Evolutionary conservation across 2,797 vertebrate species (phyloP).

Genomic region (Eurystomus glaucurus): DNA sequence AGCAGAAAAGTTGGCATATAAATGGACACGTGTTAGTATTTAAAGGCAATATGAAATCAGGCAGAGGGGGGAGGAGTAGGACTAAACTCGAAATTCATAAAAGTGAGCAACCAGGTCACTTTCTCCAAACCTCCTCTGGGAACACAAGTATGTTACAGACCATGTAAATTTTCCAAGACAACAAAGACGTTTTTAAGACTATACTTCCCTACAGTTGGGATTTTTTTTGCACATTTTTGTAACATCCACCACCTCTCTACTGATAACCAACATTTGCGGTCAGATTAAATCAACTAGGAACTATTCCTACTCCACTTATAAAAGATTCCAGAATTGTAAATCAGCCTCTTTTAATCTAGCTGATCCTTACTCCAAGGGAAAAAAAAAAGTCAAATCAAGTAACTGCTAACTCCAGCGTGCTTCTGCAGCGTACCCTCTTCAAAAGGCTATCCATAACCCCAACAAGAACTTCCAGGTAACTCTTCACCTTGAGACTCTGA

Average conservation of each 20-base stretch:
- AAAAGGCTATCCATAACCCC: not conserved
- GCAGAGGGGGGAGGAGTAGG: not conserved
- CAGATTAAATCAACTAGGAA: constrained; percentile 49
- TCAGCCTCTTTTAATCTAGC: not conserved
- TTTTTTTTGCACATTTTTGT: not conserved
- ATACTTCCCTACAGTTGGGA: not conserved
- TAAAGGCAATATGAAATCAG: not conserved
- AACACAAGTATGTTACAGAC: not conserved
- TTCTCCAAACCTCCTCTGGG: constrained; percentile 15
- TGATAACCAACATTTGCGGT: constrained; percentile 20
- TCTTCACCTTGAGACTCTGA: not conserved
- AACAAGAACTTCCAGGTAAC: not conserved
- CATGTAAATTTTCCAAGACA: not conserved
- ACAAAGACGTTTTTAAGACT: not conserved
- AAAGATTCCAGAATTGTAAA: constrained; percentile 33
- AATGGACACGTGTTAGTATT: not conserved
- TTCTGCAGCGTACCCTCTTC: not conserved
- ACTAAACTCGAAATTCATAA: not conserved
- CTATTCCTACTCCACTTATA: not conserved
- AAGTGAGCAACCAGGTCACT: not conserved
- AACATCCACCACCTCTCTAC: constrained; percentile 1
- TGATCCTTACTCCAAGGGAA: constrained; percentile 4
- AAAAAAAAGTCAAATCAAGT: not conserved
- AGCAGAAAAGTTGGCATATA: not conserved
- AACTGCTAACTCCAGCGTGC: not conserved